Conservation (phyloP, 1,140 invertebrate genomes). For the Trichogramma pretiosum region DNA sequence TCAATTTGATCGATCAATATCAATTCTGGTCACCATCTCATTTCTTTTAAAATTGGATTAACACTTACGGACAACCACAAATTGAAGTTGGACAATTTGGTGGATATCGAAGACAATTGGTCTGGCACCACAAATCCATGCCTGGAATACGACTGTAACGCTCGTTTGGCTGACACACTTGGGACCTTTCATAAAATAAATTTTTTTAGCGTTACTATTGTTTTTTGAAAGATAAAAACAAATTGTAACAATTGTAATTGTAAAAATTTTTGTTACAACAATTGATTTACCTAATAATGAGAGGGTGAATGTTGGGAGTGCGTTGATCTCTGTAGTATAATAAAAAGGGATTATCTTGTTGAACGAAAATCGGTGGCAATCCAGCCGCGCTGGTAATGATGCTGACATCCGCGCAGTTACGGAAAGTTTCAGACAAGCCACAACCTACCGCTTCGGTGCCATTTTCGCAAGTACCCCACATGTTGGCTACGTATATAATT, state of each 20-base stretch:
- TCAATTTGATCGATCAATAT: constrained; percentile 24
- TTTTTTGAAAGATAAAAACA: too few relatives aligned
- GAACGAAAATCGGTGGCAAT: constrained; percentile 52
- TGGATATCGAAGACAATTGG: constrained; percentile 74
- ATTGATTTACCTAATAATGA: constrained; percentile 58
- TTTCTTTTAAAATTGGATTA: too few relatives aligned
- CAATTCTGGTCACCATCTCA: not conserved
- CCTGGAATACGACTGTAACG: constrained; percentile 58
- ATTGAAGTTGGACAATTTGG: constrained; percentile 68
- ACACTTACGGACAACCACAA: constrained; percentile 76
- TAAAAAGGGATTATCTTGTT: constrained; percentile 61
- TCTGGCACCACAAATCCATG: constrained; percentile 72
- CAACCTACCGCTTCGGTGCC: constrained; percentile 78
- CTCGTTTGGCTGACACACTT: constrained; percentile 57
- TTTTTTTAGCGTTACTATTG: too few relatives aligned
- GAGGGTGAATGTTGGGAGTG: constrained; percentile 54
- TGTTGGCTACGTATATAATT: constrained; percentile 58
- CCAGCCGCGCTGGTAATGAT: constrained; percentile 69
- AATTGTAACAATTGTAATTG: too few relatives aligned
- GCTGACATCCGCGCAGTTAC: constrained; percentile 78
- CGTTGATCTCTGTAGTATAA: constrained; percentile 61
- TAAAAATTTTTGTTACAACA: too few relatives aligned
- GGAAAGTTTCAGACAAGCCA: constrained; percentile 76
- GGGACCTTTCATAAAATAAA: constrained; percentile 54
- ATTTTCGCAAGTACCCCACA: constrained; percentile 78